Conservation (phyloP, 2,888 invertebrate species). For the Cosmia trapezina region DNA sequence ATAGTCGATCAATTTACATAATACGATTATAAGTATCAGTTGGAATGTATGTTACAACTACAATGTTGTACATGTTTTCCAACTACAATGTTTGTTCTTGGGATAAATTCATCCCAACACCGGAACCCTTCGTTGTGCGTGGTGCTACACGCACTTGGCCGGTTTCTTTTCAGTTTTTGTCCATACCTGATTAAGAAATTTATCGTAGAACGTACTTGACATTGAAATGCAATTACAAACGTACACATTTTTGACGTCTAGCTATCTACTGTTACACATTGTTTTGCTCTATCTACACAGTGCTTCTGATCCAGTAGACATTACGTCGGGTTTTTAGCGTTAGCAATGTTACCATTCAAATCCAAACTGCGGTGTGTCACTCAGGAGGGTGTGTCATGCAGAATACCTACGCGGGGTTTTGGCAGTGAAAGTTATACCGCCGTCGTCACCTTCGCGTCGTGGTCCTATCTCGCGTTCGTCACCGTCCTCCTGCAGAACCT, state of each 20-base stretch:
- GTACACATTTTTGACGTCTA: slow-evolving; percentile 5
- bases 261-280: slow-evolving; percentile 27
- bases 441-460: slow-evolving; percentile 93
- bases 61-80: too few relatives aligned
- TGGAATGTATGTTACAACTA: too few relatives aligned
- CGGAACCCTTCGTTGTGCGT: too few relatives aligned
- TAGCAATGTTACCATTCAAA: slow-evolving; percentile 75
- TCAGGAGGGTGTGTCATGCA: slow-evolving; percentile 82
- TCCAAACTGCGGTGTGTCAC: slow-evolving; percentile 79
- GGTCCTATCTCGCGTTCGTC: slow-evolving; percentile 85
- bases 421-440: slow-evolving; percentile 97
- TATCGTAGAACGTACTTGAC: not conserved
- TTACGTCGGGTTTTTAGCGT: slow-evolving; percentile 41
- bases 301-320: slow-evolving; percentile 52
- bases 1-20: too few relatives aligned
- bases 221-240: slow-evolving; percentile 4
- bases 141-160: too few relatives aligned
- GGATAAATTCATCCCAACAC: too few relatives aligned
- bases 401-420: slow-evolving; percentile 95
- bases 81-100: too few relatives aligned
- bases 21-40: too few relatives aligned
- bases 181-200: not conserved
- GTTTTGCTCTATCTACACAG: slow-evolving; percentile 52
- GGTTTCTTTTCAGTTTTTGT: too few relatives aligned
- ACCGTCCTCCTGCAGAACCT: slow-evolving; percentile 93